A percentile compares a stretch with the other conserved stretches of the same genome.
These are phyloP conservation scores for Meriones psammophilus DNA, from an alignment of 2,797 vertebrate species.

Conservation along the genomic window DNA sequence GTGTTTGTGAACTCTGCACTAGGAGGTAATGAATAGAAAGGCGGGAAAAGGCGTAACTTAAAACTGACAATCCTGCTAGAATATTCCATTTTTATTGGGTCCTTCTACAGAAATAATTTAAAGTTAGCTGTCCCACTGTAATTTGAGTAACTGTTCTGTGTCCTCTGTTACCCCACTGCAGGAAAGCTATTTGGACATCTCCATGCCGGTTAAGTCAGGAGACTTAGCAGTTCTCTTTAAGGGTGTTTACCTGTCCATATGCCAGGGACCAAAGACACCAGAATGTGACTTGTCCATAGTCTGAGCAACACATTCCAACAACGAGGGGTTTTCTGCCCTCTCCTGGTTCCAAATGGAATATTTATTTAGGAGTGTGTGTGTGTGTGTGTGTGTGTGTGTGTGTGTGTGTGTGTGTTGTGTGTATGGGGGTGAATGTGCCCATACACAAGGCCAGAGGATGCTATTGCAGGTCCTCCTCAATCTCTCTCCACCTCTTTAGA, in stretches of 20 bases:
- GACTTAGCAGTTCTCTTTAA: not conserved
- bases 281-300: not conserved
- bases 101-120: not conserved
- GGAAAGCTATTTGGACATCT: not conserved
- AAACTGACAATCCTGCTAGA: not conserved
- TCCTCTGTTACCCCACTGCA: not conserved
- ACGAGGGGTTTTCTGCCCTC: constrained; percentile 42
- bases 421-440: not conserved
- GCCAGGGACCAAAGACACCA: not conserved
- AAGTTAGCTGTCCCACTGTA: not conserved
- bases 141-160: not conserved
- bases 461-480: not conserved
- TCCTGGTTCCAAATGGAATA: not conserved
- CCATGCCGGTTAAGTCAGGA: not conserved
- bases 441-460: not conserved
- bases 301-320: not conserved
- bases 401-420: not conserved
- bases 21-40: not conserved
- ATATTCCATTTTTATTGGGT: not conserved
- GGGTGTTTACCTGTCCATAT: not conserved
- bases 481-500: not conserved
- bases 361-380: not conserved
- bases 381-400: not conserved
- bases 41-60: not conserved
- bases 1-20: constrained; percentile 10